phyloP scores from a whole-genome alignment of 2,113 vertebrate genomes.

The Centropus unirufus region DNA sequence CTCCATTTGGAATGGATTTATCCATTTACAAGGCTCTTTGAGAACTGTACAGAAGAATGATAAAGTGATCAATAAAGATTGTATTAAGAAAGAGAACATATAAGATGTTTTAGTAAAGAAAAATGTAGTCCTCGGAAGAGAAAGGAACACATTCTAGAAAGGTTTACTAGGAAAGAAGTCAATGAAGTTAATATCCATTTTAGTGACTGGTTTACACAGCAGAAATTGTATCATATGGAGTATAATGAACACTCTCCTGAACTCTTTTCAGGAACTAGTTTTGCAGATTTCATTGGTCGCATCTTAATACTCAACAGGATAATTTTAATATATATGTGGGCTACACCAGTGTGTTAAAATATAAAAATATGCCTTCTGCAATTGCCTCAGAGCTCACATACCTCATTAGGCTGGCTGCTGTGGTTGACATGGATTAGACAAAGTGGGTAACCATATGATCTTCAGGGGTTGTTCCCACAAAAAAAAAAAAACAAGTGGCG shows the following conservation, averaged over 20 bases:
- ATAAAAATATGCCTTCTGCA: not conserved
- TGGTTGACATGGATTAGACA: not conserved
- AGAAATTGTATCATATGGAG: not conserved
- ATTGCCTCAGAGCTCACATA: not conserved
- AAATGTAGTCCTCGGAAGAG: not conserved
- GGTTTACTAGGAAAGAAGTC: not conserved
- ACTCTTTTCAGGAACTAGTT: not conserved
- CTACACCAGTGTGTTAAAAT: not conserved
- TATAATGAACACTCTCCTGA: not conserved
- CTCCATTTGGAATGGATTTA: not conserved
- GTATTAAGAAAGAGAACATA: not conserved
- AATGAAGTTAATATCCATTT: not conserved
- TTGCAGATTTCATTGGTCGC: not conserved
- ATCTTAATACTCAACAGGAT: not conserved
- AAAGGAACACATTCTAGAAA: not conserved
- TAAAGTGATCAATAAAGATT: not conserved
- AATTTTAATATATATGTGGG: not conserved
- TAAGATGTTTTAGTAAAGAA: not conserved
- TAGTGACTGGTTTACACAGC: not conserved
- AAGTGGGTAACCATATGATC: not conserved
- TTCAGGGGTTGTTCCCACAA: not conserved
- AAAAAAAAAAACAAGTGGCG: constrained; percentile 1
- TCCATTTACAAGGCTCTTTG: not conserved
- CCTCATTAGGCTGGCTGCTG: constrained; percentile 8
- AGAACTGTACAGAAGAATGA: not conserved